These are phyloP conservation scores for Nipponia nippon DNA, from an alignment of 2,113 vertebrate species.

Conservation along the genomic window DNA sequence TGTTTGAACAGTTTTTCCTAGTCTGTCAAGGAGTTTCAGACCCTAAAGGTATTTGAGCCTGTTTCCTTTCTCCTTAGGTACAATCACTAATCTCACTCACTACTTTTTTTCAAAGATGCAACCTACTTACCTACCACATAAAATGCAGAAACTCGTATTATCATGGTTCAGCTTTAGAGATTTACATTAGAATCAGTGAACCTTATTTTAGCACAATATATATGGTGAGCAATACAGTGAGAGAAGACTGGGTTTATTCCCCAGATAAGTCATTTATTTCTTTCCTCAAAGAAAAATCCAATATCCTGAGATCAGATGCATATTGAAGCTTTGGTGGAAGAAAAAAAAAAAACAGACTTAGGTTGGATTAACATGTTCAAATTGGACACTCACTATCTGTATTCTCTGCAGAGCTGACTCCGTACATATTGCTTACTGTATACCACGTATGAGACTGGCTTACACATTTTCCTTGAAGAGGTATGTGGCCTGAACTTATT, in stretches of 20 bases:
- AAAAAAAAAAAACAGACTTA: slow-evolving; percentile 11
- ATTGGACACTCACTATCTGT: slow-evolving; percentile 26
- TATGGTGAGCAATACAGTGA: slow-evolving; percentile 54
- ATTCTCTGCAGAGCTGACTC: background rate
- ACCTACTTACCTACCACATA: slow-evolving; percentile 69
- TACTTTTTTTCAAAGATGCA: slow-evolving; percentile 48
- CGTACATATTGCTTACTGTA: background rate
- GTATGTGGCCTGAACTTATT: background rate
- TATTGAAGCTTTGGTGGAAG: slow-evolving; percentile 66
- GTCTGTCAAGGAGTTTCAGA: slow-evolving; percentile 54
- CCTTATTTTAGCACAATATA: slow-evolving; percentile 68
- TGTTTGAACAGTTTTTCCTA: slow-evolving; percentile 33
- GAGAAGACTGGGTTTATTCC: slow-evolving; percentile 72
- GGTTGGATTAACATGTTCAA: slow-evolving; percentile 67
- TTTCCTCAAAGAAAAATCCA: slow-evolving; percentile 79
- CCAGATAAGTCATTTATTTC: slow-evolving; percentile 79
- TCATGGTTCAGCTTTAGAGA: slow-evolving; percentile 73
- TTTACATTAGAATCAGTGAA: slow-evolving; percentile 76
- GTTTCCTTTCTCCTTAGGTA: slow-evolving; percentile 50
- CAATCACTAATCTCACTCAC: slow-evolving; percentile 48
- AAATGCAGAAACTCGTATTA: slow-evolving; percentile 67
- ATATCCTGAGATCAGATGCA: slow-evolving; percentile 79
- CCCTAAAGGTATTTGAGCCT: slow-evolving; percentile 49
- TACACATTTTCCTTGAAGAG: background rate
- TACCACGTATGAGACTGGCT: background rate